Conservation (phyloP, 2,113 vertebrate species). For the Rhinolophus ferrumequinum region DNA sequence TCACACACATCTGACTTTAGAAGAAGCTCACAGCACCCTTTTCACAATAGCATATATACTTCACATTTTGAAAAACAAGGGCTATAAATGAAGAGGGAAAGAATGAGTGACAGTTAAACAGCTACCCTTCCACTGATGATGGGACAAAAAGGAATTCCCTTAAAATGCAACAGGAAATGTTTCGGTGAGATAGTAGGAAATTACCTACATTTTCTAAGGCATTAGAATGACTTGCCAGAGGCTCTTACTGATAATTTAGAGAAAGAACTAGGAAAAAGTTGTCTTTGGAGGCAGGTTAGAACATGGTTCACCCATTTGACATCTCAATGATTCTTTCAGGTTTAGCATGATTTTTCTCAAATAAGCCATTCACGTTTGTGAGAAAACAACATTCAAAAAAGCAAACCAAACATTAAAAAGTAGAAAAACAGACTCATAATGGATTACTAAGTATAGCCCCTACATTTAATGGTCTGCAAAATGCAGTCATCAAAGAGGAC, state of each 20-base stretch:
- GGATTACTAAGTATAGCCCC: conserved; percentile 41
- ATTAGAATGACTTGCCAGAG: neutral
- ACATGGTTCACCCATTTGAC: neutral
- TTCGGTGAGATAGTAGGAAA: neutral
- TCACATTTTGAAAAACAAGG: neutral
- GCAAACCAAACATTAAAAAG: conserved; percentile 41
- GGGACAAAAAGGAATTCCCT: conserved; percentile 29
- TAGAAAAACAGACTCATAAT: neutral
- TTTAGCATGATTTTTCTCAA: conserved; percentile 56
- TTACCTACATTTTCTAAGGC: neutral
- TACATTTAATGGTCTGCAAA: neutral
- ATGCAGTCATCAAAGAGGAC: neutral
- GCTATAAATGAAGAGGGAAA: neutral
- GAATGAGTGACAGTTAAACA: conserved; percentile 1
- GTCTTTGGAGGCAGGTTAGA: neutral
- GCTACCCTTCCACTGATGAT: neutral
- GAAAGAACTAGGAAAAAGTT: neutral
- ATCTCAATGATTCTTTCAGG: conserved; percentile 24
- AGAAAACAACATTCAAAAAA: conserved; percentile 40
- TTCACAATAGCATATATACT: neutral
- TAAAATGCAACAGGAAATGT: neutral
- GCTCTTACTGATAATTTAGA: neutral
- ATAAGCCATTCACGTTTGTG: conserved; percentile 10
- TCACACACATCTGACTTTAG: neutral
- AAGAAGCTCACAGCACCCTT: neutral